Evolutionary conservation across 2,113 vertebrate species (phyloP).

Genomic region (Xyliphius kryptos): DNA sequence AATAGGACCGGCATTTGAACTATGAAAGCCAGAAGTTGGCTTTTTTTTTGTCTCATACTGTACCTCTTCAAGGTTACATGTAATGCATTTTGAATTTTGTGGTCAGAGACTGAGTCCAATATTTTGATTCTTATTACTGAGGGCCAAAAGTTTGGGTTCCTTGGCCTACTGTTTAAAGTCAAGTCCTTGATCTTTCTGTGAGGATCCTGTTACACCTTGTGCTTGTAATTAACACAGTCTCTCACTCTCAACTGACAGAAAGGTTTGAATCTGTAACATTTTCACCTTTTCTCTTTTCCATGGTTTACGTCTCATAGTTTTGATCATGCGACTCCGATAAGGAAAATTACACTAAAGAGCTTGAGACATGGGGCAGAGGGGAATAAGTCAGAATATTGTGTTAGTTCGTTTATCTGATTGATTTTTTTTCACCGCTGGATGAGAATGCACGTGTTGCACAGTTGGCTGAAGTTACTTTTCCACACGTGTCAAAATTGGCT

Average conservation of each 20-base stretch:
- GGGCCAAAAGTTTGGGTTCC: conserved; percentile 51
- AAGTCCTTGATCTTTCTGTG: conserved; percentile 41
- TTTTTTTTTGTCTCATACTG: conserved; percentile 4
- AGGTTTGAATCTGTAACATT: neutral
- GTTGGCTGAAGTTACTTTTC: conserved; percentile 10
- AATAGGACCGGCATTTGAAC: conserved; percentile 42
- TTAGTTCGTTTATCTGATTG: conserved; percentile 8
- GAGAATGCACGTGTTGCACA: neutral
- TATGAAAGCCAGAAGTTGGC: conserved; percentile 20
- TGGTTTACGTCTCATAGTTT: conserved; percentile 1
- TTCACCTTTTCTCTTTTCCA: conserved; percentile 6
- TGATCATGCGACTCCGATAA: neutral
- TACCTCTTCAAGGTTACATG: conserved; percentile 40
- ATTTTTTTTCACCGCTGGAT: conserved; percentile 14
- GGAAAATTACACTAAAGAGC: neutral
- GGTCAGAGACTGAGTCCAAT: conserved; percentile 49
- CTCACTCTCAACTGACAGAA: conserved; percentile 32
- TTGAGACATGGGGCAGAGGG: conserved; percentile 26
- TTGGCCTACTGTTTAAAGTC: conserved; percentile 45
- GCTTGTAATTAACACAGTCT: conserved; percentile 27
- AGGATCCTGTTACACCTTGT: conserved; percentile 26
- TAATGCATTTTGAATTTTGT: conserved; percentile 49
- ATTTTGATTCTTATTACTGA: conserved; percentile 53
- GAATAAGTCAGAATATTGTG: conserved; percentile 1
- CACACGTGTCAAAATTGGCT: conserved; percentile 6